These are phyloP conservation scores for Meta bourneti DNA, from an alignment of 2,888 invertebrate species.

Conservation along the genomic window DNA sequence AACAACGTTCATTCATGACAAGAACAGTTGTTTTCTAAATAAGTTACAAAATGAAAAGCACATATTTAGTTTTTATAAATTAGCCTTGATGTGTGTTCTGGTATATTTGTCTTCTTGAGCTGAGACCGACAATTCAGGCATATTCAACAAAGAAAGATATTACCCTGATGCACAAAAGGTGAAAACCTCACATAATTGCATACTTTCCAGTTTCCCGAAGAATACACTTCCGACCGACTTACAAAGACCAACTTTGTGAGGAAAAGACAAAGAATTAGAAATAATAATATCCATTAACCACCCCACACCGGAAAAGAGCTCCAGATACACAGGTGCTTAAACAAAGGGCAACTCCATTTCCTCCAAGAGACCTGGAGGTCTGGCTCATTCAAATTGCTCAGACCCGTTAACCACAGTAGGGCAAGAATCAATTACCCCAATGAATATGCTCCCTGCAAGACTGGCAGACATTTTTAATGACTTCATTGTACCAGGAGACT, in stretches of 20 bases:
- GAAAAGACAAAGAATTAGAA: not conserved
- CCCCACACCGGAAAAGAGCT: not conserved
- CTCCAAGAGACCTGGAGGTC: not conserved
- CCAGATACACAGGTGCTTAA: not conserved
- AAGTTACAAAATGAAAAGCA: too few relatives aligned
- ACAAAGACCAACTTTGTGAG: not conserved
- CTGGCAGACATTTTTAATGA: not conserved
- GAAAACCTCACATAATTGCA: too few relatives aligned
- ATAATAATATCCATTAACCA: not conserved
- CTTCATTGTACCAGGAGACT: not conserved
- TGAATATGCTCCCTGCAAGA: not conserved
- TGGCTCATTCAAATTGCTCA: not conserved
- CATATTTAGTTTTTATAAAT: too few relatives aligned
- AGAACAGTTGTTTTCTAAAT: too few relatives aligned
- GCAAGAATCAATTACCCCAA: not conserved
- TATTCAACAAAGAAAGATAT: too few relatives aligned
- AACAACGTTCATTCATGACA: too few relatives aligned
- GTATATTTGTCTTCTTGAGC: too few relatives aligned
- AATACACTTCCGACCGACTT: not conserved
- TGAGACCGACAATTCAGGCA: too few relatives aligned
- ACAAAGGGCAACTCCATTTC: not conserved
- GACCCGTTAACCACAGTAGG: not conserved
- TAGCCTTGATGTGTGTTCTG: too few relatives aligned
- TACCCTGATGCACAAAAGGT: too few relatives aligned
- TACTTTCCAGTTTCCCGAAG: too few relatives aligned